Base-by-base conservation (phyloP, 2,888 invertebrate species). In the Oligia strigilis region DNA sequence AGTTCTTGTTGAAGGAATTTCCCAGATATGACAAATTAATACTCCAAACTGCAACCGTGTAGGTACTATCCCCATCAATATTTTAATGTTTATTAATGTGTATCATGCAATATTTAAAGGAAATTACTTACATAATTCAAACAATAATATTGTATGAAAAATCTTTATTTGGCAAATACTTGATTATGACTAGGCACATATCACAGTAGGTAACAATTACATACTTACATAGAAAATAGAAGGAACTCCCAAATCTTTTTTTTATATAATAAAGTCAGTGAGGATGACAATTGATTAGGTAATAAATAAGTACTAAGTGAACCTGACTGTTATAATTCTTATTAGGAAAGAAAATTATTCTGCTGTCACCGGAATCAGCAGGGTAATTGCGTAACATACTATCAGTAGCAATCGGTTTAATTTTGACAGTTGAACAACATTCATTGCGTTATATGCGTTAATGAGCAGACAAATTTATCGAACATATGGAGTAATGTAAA, bases 111-210 rank as follows among this genome's bases (percentile, higher is more conserved):
- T 46, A 29, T 29, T 29, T 29, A 43, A 75, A 82, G 36, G 55
- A 62, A 55, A 69, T 49, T 40, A 6, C 17, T 13, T 49, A 46
- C 11, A 43, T 49, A 40, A 62, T 69, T 69, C 0, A 82, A 85
- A 73, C 60, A 72, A 49, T 4, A 29, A 11, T 40, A 60, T 36
- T 52, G 13, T 65, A 77, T 46, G 29, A 52, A 72, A 85, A 60
- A 74, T 36, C 13, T 89, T 87, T 88, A 87, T 86, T 87, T 84
- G 78, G 75, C 65, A 80, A 81, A 73, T 66, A 78, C 29, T 75
- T 75, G 72, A 84, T 83, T 89, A 83, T 52, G 88, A 90, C 89
- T 91, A 90, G 89, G 81, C 52, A 88, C 81, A 78, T 91, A 91
- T 89, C 90, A 91, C 91, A 91, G 88, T 82, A 62, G 19, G n/a